These are phyloP conservation scores for Formica aserva DNA, from an alignment of 2,888 invertebrate genomes.

Conservation along the genomic window DNA sequence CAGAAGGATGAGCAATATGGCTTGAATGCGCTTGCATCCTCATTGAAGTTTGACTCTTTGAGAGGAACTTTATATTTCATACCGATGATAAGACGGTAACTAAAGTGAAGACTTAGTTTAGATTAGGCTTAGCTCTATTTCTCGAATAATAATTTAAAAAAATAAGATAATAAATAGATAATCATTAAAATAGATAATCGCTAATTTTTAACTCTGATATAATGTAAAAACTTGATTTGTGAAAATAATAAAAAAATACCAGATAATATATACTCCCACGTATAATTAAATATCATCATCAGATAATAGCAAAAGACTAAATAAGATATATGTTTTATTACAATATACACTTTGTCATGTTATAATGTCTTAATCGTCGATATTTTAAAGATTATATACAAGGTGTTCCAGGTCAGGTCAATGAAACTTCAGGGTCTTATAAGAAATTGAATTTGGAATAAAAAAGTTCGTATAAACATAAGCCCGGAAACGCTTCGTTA, in stretches of 20 bases:
- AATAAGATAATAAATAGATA: neutral
- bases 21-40: slow-evolving; percentile 39
- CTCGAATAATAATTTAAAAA: neutral
- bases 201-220: neutral
- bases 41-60: slow-evolving; percentile 22
- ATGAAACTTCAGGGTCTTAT: too few species aligned
- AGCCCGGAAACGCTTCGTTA: too few species aligned
- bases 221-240: neutral
- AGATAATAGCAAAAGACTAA: neutral
- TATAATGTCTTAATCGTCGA: neutral
- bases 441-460: too few species aligned
- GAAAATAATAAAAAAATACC: neutral
- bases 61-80: slow-evolving; percentile 31
- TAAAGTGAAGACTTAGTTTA: slow-evolving; percentile 22
- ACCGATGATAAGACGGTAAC: neutral
- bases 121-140: neutral
- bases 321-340: neutral
- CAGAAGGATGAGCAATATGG: slow-evolving; percentile 11
- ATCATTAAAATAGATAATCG: neutral
- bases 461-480: too few species aligned
- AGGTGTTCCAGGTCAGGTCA: too few species aligned
- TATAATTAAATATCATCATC: neutral
- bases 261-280: too few species aligned
- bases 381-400: neutral
- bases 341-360: neutral